Evolutionary conservation across 2,888 invertebrate genomes (phyloP).

Genomic region (Cosmia pyralina): DNA sequence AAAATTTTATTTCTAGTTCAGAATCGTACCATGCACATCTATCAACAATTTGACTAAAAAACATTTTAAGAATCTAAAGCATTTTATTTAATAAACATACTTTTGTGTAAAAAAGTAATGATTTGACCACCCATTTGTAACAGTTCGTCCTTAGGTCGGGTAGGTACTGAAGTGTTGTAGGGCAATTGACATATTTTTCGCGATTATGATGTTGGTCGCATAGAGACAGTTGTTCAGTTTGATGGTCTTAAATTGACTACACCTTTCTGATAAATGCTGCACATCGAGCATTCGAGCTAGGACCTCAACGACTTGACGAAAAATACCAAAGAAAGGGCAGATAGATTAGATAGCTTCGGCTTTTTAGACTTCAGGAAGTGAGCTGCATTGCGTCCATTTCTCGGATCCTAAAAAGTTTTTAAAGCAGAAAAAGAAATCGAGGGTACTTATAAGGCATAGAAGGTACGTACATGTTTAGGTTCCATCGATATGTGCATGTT

Average conservation of each 20-base stretch:
- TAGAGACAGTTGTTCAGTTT: neutral
- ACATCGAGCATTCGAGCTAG: neutral
- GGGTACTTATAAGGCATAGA: neutral
- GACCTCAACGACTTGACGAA: neutral
- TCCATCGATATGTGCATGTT: neutral
- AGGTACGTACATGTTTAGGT: slow-evolving; percentile 6
- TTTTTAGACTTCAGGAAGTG: neutral
- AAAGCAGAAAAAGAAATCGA: neutral
- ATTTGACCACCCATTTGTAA: no score
- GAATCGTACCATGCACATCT: no score
- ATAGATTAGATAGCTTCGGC: neutral
- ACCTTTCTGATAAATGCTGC: neutral
- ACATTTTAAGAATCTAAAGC: no score
- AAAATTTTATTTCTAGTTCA: no score
- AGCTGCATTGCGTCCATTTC: no score
- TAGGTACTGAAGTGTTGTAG: neutral
- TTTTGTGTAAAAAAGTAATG: no score
- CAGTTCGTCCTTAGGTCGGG: no score
- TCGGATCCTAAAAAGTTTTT: neutral
- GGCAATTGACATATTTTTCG: neutral
- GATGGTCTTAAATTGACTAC: neutral
- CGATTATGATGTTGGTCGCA: no score
- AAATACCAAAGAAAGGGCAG: neutral
- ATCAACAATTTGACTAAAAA: no score
- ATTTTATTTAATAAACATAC: no score